Percentiles rank a stretch among this genome's conserved stretches.
Evolutionary conservation across 2,797 vertebrate species (phyloP).

Genomic region (Thaleichthys pacificus): DNA sequence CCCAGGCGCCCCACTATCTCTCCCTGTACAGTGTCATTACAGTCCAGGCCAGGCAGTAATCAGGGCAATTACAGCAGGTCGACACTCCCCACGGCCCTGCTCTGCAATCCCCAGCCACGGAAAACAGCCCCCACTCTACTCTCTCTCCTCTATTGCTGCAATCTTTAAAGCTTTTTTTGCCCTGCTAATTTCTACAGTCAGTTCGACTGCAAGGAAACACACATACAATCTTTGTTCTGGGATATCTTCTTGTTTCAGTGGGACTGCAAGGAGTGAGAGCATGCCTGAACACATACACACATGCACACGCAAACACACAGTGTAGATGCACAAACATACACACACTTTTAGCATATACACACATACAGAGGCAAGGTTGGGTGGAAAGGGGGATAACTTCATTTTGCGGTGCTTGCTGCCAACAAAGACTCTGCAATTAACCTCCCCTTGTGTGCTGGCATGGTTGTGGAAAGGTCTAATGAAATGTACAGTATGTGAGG

Average conservation of each 20-base stretch:
- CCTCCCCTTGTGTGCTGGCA: conserved; percentile 14
- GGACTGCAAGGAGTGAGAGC: neutral
- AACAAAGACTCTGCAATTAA: conserved; percentile 46
- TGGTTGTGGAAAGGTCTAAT: neutral
- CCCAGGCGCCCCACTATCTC: neutral
- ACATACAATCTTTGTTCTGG: neutral
- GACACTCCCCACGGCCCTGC: neutral
- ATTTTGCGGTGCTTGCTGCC: conserved; percentile 43
- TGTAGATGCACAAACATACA: too few species aligned
- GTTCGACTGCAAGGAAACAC: too few species aligned
- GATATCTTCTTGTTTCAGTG: neutral
- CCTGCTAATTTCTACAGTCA: too few species aligned
- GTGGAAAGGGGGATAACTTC: conserved; percentile 40
- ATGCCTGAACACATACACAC: too few species aligned
- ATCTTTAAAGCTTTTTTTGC: too few species aligned
- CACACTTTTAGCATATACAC: too few species aligned
- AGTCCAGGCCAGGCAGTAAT: neutral
- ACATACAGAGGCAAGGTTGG: conserved; percentile 9
- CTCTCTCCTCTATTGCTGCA: neutral
- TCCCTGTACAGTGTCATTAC: conserved; percentile 9
- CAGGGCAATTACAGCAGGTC: conserved; percentile 10
- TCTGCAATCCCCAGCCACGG: neutral
- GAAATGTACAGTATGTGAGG: conserved; percentile 6
- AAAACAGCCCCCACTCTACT: neutral
- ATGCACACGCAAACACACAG: too few species aligned